Percentiles rank a stretch among this genome's conserved stretches.
Evolutionary conservation across 2,113 vertebrate species (phyloP).

Genomic region (Caretta caretta): DNA sequence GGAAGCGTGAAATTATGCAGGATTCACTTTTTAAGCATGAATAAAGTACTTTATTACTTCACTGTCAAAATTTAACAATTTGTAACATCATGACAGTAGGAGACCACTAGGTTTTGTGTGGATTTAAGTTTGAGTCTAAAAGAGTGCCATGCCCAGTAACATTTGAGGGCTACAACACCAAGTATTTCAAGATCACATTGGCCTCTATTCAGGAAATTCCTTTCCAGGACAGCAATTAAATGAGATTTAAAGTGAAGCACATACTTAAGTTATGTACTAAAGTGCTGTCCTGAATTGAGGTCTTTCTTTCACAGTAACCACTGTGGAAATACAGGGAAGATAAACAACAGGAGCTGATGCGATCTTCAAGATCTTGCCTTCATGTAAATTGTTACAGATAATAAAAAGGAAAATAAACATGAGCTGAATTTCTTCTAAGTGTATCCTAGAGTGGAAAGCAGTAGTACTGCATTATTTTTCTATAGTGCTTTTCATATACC

Average conservation of each 20-base stretch:
- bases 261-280: not conserved
- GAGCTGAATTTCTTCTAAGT: not conserved
- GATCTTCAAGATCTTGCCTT: not conserved
- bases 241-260: not conserved
- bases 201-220: not conserved
- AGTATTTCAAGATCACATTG: not conserved
- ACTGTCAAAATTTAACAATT: not conserved
- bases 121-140: not conserved
- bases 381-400: not conserved
- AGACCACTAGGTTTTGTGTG: not conserved
- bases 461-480: not conserved
- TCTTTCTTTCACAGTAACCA: not conserved
- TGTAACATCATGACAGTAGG: not conserved
- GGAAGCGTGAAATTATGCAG: not conserved
- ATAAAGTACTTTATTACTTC: not conserved
- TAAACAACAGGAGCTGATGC: not conserved
- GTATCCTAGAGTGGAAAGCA: not conserved
- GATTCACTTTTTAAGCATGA: not conserved
- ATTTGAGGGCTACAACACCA: slow-evolving; percentile 4
- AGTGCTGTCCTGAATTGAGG: not conserved
- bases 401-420: not conserved
- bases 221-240: not conserved
- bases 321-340: not conserved
- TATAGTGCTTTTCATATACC: accelerated
- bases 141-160: not conserved